Percentiles rank a stretch among this genome's conserved stretches.
Evolutionary conservation across 1,140 invertebrate genomes (phyloP).

Genomic region (Antheraea pernyi): DNA sequence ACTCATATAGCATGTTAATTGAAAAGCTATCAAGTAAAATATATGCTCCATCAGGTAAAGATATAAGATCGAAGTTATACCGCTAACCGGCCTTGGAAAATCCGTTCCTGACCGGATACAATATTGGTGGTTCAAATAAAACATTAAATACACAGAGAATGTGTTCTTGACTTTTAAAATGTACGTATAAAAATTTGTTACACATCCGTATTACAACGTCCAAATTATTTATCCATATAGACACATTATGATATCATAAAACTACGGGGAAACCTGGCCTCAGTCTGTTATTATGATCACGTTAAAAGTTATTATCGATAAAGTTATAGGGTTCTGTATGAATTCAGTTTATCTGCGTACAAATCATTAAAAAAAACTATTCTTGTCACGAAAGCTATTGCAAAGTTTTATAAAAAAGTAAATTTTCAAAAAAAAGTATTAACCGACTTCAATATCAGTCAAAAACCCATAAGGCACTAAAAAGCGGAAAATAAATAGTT

Average conservation of each 20-base stretch:
- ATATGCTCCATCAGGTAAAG: neutral
- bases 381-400: too few species aligned
- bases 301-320: too few species aligned
- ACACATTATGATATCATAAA: neutral
- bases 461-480: too few species aligned
- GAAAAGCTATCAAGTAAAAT: neutral
- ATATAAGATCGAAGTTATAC: neutral
- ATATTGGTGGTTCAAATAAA: neutral
- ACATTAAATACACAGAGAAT: neutral
- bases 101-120: neutral
- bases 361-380: too few species aligned
- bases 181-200: neutral
- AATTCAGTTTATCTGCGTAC: too few species aligned
- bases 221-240: neutral
- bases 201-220: neutral
- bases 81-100: neutral
- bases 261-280: neutral
- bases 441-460: too few species aligned
- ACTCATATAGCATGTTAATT: too few species aligned
- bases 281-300: too few species aligned
- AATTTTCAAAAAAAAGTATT: too few species aligned
- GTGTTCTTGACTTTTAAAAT: conserved; percentile 4
- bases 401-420: too few species aligned
- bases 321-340: too few species aligned
- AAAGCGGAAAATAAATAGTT: too few species aligned